phyloP scores from a whole-genome alignment of 1,140 invertebrate genomes.

The Heliconius himera region DNA sequence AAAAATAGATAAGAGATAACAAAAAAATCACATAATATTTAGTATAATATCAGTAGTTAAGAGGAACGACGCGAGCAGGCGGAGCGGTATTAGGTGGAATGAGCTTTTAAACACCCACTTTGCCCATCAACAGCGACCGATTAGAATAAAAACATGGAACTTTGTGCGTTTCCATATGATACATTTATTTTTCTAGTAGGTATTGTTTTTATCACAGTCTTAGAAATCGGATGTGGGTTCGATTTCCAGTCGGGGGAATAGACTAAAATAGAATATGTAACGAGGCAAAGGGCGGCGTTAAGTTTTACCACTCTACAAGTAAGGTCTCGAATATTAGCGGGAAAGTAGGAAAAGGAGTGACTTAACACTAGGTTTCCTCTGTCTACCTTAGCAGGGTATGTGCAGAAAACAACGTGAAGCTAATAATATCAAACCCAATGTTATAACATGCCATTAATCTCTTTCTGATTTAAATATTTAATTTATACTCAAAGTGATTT shows the following conservation, averaged over 20 bases:
- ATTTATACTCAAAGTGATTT: no score
- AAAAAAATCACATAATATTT: neutral
- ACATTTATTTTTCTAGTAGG: neutral
- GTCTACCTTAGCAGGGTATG: no score
- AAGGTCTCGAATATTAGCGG: neutral
- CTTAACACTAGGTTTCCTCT: neutral
- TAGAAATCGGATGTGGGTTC: no score
- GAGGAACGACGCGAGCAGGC: slow-evolving; percentile 34
- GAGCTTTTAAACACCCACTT: slow-evolving; percentile 66
- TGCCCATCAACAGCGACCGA: slow-evolving; percentile 51
- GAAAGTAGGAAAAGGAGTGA: neutral
- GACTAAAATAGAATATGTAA: no score
- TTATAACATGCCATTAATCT: no score
- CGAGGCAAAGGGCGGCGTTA: no score
- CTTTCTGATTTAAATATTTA: no score
- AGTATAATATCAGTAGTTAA: slow-evolving; percentile 27
- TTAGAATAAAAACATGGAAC: slow-evolving; percentile 28
- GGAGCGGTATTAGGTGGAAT: slow-evolving; percentile 53
- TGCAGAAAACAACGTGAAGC: no score
- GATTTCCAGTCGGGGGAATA: no score
- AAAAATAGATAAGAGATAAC: neutral
- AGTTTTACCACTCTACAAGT: neutral
- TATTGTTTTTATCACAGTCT: neutral
- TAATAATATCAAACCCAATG: no score
- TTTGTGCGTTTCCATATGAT: slow-evolving; percentile 42